Evolutionary conservation across 2,888 invertebrate genomes (phyloP).

Genomic region (Criorhina ranunculi): DNA sequence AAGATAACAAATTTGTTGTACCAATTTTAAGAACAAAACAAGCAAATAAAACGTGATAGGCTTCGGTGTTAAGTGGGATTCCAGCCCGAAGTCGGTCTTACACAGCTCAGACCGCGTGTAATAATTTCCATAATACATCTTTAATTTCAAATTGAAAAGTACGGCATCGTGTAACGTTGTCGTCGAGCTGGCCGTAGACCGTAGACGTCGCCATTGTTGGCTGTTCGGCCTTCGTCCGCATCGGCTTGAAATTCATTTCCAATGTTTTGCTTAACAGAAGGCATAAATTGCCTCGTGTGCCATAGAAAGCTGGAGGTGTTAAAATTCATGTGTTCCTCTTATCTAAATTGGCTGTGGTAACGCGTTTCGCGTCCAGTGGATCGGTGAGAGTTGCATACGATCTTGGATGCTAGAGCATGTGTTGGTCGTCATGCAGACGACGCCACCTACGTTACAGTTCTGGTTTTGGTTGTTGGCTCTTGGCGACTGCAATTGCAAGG

Average conservation of each 20-base stretch:
- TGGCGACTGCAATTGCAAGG: background rate
- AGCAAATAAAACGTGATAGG: constrained; percentile 68
- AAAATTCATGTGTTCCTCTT: constrained; percentile 77
- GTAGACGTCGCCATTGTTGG: constrained; percentile 59
- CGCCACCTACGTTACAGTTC: constrained; percentile 60
- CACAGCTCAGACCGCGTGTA: constrained; percentile 8
- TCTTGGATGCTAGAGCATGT: constrained; percentile 8
- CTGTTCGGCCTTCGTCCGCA: constrained; percentile 66
- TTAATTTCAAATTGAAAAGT: constrained; percentile 2
- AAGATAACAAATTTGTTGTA: constrained; percentile 76
- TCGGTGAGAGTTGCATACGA: constrained; percentile 48
- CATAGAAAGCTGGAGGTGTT: constrained; percentile 77
- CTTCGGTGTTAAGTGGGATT: constrained; percentile 44
- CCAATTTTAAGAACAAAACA: constrained; percentile 70
- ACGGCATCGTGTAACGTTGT: constrained; percentile 35
- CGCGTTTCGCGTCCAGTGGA: constrained; percentile 71
- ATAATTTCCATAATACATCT: constrained; percentile 72
- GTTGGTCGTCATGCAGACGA: constrained; percentile 54
- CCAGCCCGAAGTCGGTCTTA: background rate
- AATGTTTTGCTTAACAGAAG: constrained; percentile 77
- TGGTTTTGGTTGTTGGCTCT: constrained; percentile 4
- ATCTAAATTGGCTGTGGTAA: constrained; percentile 77
- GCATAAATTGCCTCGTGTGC: constrained; percentile 70
- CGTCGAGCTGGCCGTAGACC: too few relatives aligned
- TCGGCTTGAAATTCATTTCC: constrained; percentile 73